Conservation (phyloP, 2,797 vertebrate genomes). For the Ateles fusciceps region DNA sequence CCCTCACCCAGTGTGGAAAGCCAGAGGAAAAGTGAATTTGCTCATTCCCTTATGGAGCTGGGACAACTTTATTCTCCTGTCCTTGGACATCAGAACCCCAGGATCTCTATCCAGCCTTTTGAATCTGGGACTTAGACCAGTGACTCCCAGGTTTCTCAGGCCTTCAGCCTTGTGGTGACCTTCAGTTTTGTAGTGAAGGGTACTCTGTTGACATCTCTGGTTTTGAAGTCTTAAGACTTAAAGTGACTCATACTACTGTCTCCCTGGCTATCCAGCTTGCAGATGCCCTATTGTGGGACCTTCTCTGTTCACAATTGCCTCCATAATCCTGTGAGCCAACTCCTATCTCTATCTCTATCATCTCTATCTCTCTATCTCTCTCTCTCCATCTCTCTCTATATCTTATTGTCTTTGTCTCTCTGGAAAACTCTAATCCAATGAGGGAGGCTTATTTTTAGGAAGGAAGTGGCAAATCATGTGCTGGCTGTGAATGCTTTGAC, state of each 20-base stretch:
- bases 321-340: not conserved
- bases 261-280: not conserved
- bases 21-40: not conserved
- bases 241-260: not conserved
- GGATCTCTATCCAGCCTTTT: not conserved
- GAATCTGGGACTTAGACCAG: not conserved
- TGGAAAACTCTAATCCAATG: not conserved
- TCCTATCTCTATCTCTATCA: not conserved
- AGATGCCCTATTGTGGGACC: too few species aligned
- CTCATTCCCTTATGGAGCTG: not conserved
- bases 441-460: not conserved
- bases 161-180: not conserved
- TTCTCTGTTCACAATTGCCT: not conserved
- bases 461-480: not conserved
- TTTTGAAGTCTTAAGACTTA: not conserved
- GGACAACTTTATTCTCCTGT: not conserved
- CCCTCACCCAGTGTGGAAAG: not conserved
- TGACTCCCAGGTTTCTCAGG: not conserved
- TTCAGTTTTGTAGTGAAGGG: not conserved
- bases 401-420: not conserved
- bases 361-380: not conserved
- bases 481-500: not conserved
- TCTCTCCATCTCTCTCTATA: not conserved
- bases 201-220: not conserved
- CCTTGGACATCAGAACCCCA: not conserved